phyloP scores from a whole-genome alignment of 2,888 invertebrate genomes.

The Tineola bisselliella region DNA sequence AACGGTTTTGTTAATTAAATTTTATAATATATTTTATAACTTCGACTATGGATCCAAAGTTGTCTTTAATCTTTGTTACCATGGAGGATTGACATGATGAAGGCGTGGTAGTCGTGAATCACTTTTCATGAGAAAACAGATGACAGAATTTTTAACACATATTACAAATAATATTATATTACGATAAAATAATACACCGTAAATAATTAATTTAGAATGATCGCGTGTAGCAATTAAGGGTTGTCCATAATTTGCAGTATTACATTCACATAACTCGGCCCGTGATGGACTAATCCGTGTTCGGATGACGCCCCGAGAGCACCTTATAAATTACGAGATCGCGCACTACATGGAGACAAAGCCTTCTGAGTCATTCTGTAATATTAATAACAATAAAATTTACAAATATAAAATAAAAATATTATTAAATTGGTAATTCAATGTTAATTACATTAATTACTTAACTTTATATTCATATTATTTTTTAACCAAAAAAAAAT shows the following conservation, averaged over 20 bases:
- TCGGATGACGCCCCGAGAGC: slow-evolving; percentile 31
- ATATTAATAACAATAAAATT: not conserved
- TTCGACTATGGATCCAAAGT: too few species aligned
- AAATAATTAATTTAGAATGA: slow-evolving; percentile 30
- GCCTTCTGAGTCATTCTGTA: slow-evolving; percentile 30
- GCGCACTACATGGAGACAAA: slow-evolving; percentile 37
- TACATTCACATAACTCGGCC: slow-evolving; percentile 30
- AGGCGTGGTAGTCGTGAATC: too few species aligned
- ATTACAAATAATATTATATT: too few species aligned
- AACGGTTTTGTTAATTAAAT: slow-evolving; percentile 18
- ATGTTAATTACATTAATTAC: too few species aligned
- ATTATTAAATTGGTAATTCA: slow-evolving; percentile 10
- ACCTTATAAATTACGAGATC: slow-evolving; percentile 45
- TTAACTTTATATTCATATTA: too few species aligned
- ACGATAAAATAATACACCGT: not conserved
- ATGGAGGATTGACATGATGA: too few species aligned
- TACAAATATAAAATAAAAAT: slow-evolving; percentile 29
- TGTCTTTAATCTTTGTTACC: too few species aligned
- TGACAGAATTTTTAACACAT: too few species aligned
- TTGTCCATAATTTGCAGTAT: slow-evolving; percentile 40
- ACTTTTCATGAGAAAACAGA: too few species aligned
- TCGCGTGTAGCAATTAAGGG: slow-evolving; percentile 45
- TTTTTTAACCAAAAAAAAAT: too few species aligned
- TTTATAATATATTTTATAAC: not conserved
- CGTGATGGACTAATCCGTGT: slow-evolving; percentile 46